Conservation (phyloP, 2,797 vertebrate genomes). For the Setipinna tenuifilis region DNA sequence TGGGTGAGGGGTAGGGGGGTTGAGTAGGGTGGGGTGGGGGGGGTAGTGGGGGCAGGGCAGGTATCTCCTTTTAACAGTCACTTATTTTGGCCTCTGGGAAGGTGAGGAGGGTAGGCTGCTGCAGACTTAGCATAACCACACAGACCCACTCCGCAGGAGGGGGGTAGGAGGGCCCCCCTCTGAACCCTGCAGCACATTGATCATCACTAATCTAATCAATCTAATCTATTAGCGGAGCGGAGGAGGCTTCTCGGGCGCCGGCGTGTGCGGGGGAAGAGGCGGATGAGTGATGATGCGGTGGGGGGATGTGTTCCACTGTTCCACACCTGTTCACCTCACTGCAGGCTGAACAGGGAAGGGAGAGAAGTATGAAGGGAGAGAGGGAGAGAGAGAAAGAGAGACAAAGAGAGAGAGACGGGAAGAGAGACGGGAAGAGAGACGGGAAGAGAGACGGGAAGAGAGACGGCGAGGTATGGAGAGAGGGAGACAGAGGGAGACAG, state of each 20-base stretch:
- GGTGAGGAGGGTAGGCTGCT: too few species aligned
- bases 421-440: not conserved
- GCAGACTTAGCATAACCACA: not conserved
- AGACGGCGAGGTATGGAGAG: not conserved
- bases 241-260: not conserved
- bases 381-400: not conserved
- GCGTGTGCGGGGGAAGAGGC: not conserved
- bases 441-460: not conserved
- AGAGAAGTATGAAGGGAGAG: not conserved
- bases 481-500: not conserved
- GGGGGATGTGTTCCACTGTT: conserved; percentile 21
- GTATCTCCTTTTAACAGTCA: too few species aligned
- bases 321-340: conserved; percentile 39
- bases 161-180: too few species aligned
- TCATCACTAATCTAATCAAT: conserved; percentile 44
- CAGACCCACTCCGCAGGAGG: not conserved
- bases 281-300: conserved; percentile 34
- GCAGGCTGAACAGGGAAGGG: conserved; percentile 23
- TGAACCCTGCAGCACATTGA: not conserved
- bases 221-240: conserved; percentile 41
- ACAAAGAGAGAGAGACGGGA: not conserved
- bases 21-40: not conserved
- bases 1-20: not conserved
- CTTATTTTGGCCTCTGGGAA: too few species aligned
- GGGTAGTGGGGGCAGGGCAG: not conserved